Conservation (phyloP, 1,140 invertebrate species). For the Augochlora pura region DNA sequence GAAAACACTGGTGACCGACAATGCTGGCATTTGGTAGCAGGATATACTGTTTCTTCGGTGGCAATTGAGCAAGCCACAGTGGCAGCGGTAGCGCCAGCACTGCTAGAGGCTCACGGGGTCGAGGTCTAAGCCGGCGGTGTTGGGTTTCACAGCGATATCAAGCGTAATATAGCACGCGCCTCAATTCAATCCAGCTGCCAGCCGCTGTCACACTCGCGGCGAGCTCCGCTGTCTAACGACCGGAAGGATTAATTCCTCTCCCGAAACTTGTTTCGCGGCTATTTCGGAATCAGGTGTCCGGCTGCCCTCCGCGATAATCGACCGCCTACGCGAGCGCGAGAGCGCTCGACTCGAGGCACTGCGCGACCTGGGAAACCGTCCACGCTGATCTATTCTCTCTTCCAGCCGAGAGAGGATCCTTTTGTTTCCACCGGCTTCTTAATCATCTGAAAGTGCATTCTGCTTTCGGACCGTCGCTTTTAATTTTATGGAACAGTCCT, state of each 20-base stretch:
- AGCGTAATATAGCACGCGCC: slow-evolving; percentile 69
- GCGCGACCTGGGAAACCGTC: too few species aligned
- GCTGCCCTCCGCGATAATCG: neutral
- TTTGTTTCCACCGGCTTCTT: too few species aligned
- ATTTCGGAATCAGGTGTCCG: slow-evolving; percentile 47
- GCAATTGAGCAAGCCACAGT: slow-evolving; percentile 37
- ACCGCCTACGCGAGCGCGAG: too few species aligned
- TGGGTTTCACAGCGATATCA: slow-evolving; percentile 67
- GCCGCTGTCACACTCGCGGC: slow-evolving; percentile 56
- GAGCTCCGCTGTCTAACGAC: slow-evolving; percentile 59
- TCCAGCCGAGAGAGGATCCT: too few species aligned
- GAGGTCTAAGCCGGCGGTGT: slow-evolving; percentile 65
- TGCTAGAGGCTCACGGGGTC: slow-evolving; percentile 53
- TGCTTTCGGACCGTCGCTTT: too few species aligned
- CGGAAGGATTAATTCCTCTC: slow-evolving; percentile 62
- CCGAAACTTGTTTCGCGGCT: slow-evolving; percentile 33
- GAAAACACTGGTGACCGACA: neutral
- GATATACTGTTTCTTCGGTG: slow-evolving; percentile 48
- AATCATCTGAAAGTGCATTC: too few species aligned
- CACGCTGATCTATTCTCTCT: too few species aligned
- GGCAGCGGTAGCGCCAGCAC: slow-evolving; percentile 44
- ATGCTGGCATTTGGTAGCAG: slow-evolving; percentile 22
- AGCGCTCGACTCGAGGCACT: neutral
- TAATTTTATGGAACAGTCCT: too few species aligned
- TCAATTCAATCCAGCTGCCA: slow-evolving; percentile 68